Evolutionary conservation across 1,140 invertebrate species (phyloP).

Genomic region (Drosophila fuyamai): DNA sequence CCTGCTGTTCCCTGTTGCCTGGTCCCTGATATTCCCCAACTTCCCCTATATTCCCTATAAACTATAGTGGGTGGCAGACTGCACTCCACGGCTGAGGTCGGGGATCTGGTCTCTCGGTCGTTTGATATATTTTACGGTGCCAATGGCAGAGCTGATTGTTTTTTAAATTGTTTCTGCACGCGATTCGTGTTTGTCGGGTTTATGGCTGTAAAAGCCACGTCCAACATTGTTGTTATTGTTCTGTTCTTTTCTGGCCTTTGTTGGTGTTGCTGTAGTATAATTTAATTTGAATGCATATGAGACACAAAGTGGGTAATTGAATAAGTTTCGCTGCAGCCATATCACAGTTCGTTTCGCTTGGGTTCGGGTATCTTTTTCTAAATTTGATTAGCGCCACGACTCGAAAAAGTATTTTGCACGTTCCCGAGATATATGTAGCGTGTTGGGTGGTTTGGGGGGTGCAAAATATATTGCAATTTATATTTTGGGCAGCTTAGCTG

Average conservation of each 20-base stretch:
- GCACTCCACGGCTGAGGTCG: constrained; percentile 40
- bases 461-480: constrained; percentile 51
- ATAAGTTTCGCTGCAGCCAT: constrained; percentile 64
- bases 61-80: constrained; percentile 26
- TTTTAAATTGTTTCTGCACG: constrained; percentile 83
- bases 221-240: constrained; percentile 59
- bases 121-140: constrained; percentile 65
- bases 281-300: constrained; percentile 81
- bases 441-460: constrained; percentile 25
- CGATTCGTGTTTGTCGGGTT: constrained; percentile 82
- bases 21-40: constrained; percentile 1
- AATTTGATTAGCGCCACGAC: constrained; percentile 73
- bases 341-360: constrained; percentile 16
- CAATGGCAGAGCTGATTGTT: constrained; percentile 75
- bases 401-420: constrained; percentile 59
- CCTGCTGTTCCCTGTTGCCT: constrained; percentile 11
- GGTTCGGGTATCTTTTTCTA: constrained; percentile 47
- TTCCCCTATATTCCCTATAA: constrained; percentile 2
- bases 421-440: constrained; percentile 25
- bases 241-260: constrained; percentile 6
- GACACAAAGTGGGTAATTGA: constrained; percentile 78
- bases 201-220: constrained; percentile 78
- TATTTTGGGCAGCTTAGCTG: constrained; percentile 35
- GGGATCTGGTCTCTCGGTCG: constrained; percentile 28
- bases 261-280: constrained; percentile 64